Percentiles rank a stretch among this genome's conserved stretches.
Conservation (phyloP, 2,888 invertebrate genomes). For the Eulithis testata region DNA sequence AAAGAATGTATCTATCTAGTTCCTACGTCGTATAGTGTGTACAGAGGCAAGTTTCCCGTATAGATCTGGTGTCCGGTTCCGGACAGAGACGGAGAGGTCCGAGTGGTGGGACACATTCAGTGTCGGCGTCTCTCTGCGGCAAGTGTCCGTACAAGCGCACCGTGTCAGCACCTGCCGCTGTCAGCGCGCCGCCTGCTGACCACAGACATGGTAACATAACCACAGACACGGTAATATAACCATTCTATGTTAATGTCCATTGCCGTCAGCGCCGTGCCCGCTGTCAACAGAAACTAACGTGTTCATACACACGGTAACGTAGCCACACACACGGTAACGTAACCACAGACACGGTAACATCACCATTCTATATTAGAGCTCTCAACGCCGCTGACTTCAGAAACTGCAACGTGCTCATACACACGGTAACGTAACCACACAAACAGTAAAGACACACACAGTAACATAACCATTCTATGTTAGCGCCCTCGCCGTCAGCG, state of each 20-base stretch:
- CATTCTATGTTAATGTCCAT: neutral
- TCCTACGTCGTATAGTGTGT: neutral
- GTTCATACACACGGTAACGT: neutral
- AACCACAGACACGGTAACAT: neutral
- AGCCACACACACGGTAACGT: neutral
- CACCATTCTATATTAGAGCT: neutral
- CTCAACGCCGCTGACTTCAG: no score
- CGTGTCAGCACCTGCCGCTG: constrained; percentile 95
- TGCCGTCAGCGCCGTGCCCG: no score
- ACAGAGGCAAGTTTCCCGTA: neutral
- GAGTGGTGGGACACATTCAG: constrained; percentile 80
- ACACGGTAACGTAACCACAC: neutral
- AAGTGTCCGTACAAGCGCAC: constrained; percentile 98
- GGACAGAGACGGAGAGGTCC: constrained; percentile 93
- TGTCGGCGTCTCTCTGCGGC: constrained; percentile 94
- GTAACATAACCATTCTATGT: neutral
- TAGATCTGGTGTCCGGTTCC: constrained; percentile 81
- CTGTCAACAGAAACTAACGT: neutral
- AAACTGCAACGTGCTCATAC: neutral
- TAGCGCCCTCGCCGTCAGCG: no score
- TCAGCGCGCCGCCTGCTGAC: constrained; percentile 89
- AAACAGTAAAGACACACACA: neutral
- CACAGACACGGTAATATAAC: neutral
- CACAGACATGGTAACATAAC: constrained; percentile 71
- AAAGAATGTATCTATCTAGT: no score